Evolutionary conservation across 1,140 invertebrate species (phyloP).

Genomic region (Liolophura sinensis): DNA sequence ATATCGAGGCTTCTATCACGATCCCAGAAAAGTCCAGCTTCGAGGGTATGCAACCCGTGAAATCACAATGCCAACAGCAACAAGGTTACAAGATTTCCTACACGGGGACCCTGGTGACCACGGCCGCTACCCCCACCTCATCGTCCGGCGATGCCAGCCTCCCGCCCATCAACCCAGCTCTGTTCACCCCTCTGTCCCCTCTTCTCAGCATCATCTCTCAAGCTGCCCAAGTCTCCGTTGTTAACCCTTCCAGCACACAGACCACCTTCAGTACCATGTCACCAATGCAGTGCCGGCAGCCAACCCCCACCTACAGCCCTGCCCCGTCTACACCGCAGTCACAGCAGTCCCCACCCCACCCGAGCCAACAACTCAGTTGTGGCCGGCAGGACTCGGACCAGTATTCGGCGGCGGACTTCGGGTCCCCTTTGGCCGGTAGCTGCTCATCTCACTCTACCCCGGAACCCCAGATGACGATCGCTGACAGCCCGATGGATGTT

Average conservation of each 20-base stretch:
- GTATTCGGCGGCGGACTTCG: slow-evolving; percentile 36
- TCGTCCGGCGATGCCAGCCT: slow-evolving; percentile 28
- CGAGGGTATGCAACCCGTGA: slow-evolving; percentile 33
- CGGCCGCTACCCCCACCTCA: slow-evolving; percentile 37
- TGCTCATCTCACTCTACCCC: slow-evolving; percentile 45
- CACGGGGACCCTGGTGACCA: slow-evolving; percentile 55
- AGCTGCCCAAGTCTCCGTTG: slow-evolving; percentile 23
- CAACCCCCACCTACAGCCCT: slow-evolving; percentile 21
- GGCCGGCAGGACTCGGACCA: slow-evolving; percentile 29
- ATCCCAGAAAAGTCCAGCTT: slow-evolving; percentile 37
- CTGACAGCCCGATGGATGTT: slow-evolving; percentile 20
- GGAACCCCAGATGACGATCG: slow-evolving; percentile 34
- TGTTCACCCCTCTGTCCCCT: slow-evolving; percentile 47
- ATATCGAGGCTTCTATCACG: slow-evolving; percentile 43
- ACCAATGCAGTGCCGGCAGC: slow-evolving; percentile 16
- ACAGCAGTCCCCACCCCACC: slow-evolving; percentile 22
- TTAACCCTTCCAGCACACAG: slow-evolving; percentile 15
- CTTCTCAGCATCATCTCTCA: slow-evolving; percentile 47
- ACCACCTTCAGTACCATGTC: slow-evolving; percentile 19
- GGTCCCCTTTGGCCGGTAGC: slow-evolving; percentile 33
- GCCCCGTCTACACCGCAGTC: slow-evolving; percentile 36
- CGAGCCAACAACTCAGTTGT: slow-evolving; percentile 33
- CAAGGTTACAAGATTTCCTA: slow-evolving; percentile 52
- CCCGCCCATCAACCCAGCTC: slow-evolving; percentile 24
- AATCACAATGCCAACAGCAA: slow-evolving; percentile 22